Evolutionary conservation across 2,888 invertebrate genomes (phyloP).

Genomic region (Trissonchulus latispiculum): DNA sequence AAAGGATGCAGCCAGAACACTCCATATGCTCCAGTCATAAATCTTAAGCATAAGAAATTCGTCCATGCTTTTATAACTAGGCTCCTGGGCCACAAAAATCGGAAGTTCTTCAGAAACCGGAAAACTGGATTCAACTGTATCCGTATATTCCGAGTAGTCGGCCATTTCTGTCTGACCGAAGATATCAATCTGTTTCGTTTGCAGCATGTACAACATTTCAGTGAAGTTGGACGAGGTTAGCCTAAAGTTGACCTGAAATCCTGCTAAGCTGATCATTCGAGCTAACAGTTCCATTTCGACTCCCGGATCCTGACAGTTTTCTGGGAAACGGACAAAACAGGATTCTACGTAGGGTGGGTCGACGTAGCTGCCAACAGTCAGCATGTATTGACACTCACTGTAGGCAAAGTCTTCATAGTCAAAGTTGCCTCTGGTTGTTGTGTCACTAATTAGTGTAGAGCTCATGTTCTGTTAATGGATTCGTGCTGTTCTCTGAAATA

Average conservation of each 20-base stretch:
- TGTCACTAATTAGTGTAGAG: too few relatives aligned
- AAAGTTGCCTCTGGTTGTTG: too few relatives aligned
- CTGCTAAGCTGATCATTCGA: not conserved
- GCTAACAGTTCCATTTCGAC: slow-evolving; percentile 30
- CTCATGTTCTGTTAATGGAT: too few relatives aligned
- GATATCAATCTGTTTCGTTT: not conserved
- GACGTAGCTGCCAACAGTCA: not conserved
- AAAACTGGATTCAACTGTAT: not conserved
- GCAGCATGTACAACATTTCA: not conserved
- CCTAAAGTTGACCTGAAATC: not conserved
- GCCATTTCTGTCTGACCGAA: not conserved
- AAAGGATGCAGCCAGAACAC: not conserved
- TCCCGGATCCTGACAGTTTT: slow-evolving; percentile 31
- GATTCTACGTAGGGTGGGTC: not conserved
- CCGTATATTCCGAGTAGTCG: not conserved
- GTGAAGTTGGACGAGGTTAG: not conserved
- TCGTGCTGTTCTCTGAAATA: too few relatives aligned
- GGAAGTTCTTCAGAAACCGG: not conserved
- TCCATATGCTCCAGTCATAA: not conserved
- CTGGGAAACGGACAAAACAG: slow-evolving; percentile 20
- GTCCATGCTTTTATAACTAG: not conserved
- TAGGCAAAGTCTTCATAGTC: too few relatives aligned
- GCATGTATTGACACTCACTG: not conserved
- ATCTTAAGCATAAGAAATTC: not conserved
- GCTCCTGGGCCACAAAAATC: not conserved